Conservation (phyloP, 2,113 vertebrate genomes). For the Megatriorchis doriae region DNA sequence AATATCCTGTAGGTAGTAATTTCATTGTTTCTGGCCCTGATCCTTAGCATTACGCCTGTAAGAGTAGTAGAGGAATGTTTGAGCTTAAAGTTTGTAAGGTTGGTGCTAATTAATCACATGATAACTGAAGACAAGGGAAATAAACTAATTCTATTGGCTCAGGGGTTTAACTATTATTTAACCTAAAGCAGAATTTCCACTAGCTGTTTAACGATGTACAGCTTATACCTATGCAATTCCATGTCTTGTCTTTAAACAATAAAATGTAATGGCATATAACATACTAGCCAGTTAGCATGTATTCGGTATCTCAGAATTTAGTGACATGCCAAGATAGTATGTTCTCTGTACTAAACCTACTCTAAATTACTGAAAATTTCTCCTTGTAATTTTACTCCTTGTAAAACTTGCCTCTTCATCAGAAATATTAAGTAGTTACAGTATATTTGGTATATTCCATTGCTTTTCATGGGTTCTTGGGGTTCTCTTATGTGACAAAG, state of each 20-base stretch:
- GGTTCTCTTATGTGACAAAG: constrained; percentile 6
- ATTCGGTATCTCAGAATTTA: background rate
- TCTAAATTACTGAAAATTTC: background rate
- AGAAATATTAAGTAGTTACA: background rate
- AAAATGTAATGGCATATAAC: background rate
- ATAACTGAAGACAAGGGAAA: background rate
- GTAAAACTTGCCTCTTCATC: background rate
- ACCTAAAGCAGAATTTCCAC: background rate
- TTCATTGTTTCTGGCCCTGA: background rate
- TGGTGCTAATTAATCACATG: background rate
- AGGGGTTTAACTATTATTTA: background rate
- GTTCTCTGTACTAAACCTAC: background rate
- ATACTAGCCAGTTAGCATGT: background rate
- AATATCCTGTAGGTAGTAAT: background rate
- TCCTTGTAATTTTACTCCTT: constrained; percentile 14
- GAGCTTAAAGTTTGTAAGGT: background rate
- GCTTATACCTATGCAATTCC: background rate
- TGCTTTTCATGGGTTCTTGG: background rate
- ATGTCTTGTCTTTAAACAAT: background rate
- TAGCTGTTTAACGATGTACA: background rate
- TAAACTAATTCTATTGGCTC: background rate
- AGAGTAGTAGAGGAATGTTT: background rate
- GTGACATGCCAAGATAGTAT: background rate
- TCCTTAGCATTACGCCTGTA: background rate
- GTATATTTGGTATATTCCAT: constrained; percentile 25